Evolutionary conservation across 92 coral and sea anemone genomes (phyloP), one percentile per base, ranked within the genome.

Genomic region (Palythoa grandiflora): DNA sequence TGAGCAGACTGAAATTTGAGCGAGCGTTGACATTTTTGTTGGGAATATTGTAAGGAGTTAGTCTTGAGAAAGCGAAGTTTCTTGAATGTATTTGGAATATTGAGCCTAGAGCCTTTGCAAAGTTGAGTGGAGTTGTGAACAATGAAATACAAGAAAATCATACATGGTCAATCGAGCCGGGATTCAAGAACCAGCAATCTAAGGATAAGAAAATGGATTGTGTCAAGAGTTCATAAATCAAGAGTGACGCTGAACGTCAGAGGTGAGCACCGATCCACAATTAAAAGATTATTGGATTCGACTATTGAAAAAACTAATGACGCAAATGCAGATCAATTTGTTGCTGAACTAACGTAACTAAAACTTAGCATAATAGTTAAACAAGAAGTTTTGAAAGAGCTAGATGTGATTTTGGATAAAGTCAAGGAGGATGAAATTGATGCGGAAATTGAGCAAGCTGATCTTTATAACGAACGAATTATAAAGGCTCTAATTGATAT

Each of bases 131-230:
- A 28, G 28, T 28, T 28, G 28, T 28, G 28, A 28, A 0, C 28
- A 28, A 28, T 28, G 28, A 28, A 28, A 28, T 44, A 44, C 48
- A 44, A 54, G 16, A 54, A 54, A 54, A 10, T 10, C 61, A 54
- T 10, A 73, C 78, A 68, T 68, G 78, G 87, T 83, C 59, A 1
- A 39, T 68, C 44, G 78, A 70, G 3, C 87, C 76, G 76, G 78
- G 5, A 37, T 6, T 68, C 60, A 72, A 39, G 61, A 40, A 70
- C 61, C 13, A 54, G 13, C 61, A 12, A 54, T 8, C 61, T 2
- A 54, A 54, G 61, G 61, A 54, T 54, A 10, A 54, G 61, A 54
- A 44, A 44, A 44, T 54, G 59, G 71, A 84, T 60, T 9, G 66
- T 68, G 47, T 21, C 87, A 44, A 54, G 61, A 54, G 16, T 54